Percentiles rank a stretch among this genome's conserved stretches.
Conservation (phyloP, 1,140 invertebrate genomes). For the Agrypnia vestita region DNA sequence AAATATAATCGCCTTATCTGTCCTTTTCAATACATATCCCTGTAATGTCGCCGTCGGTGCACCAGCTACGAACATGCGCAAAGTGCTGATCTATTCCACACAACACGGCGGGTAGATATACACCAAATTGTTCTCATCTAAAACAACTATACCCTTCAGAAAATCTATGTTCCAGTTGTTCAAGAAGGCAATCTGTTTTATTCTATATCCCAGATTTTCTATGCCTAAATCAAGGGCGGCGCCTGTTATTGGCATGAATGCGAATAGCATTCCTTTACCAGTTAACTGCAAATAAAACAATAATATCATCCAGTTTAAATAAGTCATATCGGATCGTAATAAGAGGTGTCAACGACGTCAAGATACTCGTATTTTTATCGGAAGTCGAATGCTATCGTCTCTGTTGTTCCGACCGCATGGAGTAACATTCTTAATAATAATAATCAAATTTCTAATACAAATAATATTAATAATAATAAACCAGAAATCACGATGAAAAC, state of each 20-base stretch:
- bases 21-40: constrained; percentile 79
- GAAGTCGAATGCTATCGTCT: too few species aligned
- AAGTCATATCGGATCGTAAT: too few species aligned
- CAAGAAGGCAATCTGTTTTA: constrained; percentile 84
- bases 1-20: constrained; percentile 65
- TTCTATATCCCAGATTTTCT: constrained; percentile 78
- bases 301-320: constrained; percentile 16
- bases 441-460: too few species aligned
- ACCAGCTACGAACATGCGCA: constrained; percentile 84
- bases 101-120: constrained; percentile 71
- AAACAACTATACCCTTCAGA: constrained; percentile 84
- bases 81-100: constrained; percentile 72
- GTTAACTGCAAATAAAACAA: constrained; percentile 72
- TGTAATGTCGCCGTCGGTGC: constrained; percentile 76
- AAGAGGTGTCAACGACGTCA: too few species aligned
- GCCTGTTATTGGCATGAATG: constrained; percentile 92
- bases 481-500: too few species aligned
- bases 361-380: too few species aligned
- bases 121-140: constrained; percentile 82
- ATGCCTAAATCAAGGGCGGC: constrained; percentile 74
- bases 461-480: too few species aligned
- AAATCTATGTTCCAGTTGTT: constrained; percentile 81
- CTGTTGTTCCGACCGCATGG: too few species aligned
- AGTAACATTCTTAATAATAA: too few species aligned
- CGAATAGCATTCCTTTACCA: constrained; percentile 83